Percentiles rank a stretch among this genome's conserved stretches.
Evolutionary conservation across 2,888 invertebrate species (phyloP).

Genomic region (Cephonodes hylas): DNA sequence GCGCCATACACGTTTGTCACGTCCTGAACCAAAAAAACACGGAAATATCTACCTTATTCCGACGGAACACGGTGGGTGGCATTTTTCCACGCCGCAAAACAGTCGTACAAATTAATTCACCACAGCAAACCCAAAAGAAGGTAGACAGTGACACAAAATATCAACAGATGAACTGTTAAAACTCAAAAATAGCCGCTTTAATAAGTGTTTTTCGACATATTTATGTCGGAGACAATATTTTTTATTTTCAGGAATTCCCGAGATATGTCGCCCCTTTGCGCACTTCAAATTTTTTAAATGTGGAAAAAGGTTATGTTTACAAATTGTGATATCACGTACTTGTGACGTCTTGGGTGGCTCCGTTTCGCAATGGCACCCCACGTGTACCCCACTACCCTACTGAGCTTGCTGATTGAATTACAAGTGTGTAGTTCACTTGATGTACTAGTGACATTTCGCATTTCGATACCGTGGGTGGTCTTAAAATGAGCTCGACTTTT

Average conservation of each 20-base stretch:
- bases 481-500: constrained; percentile 1
- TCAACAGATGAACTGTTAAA: constrained; percentile 24
- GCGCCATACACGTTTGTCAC: constrained; percentile 20
- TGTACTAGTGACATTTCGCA: constrained; percentile 12
- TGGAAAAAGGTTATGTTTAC: constrained; percentile 15
- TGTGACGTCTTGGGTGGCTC: constrained; percentile 18
- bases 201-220: constrained; percentile 34
- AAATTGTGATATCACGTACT: constrained; percentile 17
- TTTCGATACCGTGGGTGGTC: constrained; percentile 20
- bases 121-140: constrained; percentile 27
- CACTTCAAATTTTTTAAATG: constrained; percentile 14
- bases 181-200: constrained; percentile 27
- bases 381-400: constrained; percentile 8
- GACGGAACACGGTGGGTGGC: background rate
- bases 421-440: constrained; percentile 6
- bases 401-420: constrained; percentile 14
- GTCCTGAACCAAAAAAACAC: constrained; percentile 18
- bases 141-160: constrained; percentile 31
- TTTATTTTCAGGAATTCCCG: constrained; percentile 21
- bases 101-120: constrained; percentile 31
- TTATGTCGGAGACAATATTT: constrained; percentile 27
- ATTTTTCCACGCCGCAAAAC: constrained; percentile 17
- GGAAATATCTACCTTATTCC: constrained; percentile 34
- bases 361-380: constrained; percentile 13
- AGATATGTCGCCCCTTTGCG: constrained; percentile 15